phyloP scores from a whole-genome alignment of 2,797 vertebrate genomes.

The Parotocinclus haroldoi region DNA sequence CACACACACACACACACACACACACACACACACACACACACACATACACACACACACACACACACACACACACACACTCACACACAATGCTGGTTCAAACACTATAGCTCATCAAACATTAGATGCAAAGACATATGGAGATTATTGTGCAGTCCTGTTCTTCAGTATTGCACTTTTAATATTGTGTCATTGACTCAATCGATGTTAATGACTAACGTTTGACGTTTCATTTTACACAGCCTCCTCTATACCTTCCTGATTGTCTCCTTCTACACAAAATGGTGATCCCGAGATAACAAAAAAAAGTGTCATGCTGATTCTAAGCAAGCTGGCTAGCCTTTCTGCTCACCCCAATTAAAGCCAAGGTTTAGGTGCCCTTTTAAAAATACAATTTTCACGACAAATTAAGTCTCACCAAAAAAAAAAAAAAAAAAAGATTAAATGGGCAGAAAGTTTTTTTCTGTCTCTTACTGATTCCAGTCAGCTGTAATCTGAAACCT shows the following conservation, averaged over 20 bases:
- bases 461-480: constrained; percentile 53
- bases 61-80: constrained; percentile 26
- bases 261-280: constrained; percentile 26
- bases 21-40: constrained; percentile 9
- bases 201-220: background rate
- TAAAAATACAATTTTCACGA: constrained; percentile 63
- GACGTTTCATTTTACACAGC: constrained; percentile 8
- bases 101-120: constrained; percentile 11
- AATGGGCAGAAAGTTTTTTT: constrained; percentile 46
- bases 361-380: constrained; percentile 65
- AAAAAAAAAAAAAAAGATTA: constrained; percentile 60
- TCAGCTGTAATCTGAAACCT: constrained; percentile 67
- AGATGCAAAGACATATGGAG: background rate
- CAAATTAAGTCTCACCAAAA: constrained; percentile 71
- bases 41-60: constrained; percentile 39
- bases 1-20: background rate
- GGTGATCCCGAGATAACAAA: constrained; percentile 42
- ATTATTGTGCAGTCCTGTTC: constrained; percentile 4
- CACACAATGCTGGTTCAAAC: constrained; percentile 4
- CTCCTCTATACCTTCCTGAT: background rate
- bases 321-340: constrained; percentile 53
- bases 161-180: background rate
- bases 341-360: constrained; percentile 66
- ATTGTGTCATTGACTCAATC: constrained; percentile 1
- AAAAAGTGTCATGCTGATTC: constrained; percentile 18